Percentiles rank a stretch among this genome's conserved stretches.
These are phyloP conservation scores for Balanococcus diminutus DNA, from an alignment of 2,888 invertebrate genomes.

Conservation along the genomic window DNA sequence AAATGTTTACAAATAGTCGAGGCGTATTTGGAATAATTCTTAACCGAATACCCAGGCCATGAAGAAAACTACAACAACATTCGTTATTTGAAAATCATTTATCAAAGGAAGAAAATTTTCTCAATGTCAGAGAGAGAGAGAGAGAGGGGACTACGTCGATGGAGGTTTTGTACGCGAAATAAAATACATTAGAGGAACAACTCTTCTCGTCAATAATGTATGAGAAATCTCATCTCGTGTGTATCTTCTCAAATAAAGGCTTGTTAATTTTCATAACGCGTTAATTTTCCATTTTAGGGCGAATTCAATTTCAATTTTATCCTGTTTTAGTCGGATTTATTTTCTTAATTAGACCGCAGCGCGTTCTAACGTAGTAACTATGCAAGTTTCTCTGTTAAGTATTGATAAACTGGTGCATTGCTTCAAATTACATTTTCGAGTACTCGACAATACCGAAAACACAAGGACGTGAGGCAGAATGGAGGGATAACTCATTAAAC, in stretches of 20 bases:
- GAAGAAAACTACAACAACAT: not conserved
- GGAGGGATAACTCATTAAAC: constrained; percentile 3
- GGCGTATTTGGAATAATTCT: not conserved
- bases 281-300: not conserved
- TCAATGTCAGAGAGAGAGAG: no score
- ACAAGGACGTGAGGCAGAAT: not conserved
- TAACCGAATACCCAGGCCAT: not conserved
- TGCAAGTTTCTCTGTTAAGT: constrained; percentile 12
- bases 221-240: not conserved
- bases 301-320: constrained; percentile 10
- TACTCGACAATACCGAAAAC: not conserved
- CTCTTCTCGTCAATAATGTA: not conserved
- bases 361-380: not conserved
- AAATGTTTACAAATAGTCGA: not conserved
- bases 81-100: not conserved
- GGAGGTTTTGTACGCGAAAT: no score
- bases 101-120: not conserved
- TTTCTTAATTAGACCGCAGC: not conserved
- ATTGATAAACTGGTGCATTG: constrained; percentile 19
- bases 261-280: not conserved
- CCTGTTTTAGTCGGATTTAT: not conserved
- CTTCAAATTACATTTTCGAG: not conserved
- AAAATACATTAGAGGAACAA: no score
- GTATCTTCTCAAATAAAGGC: not conserved
- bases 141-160: not conserved